A percentile compares a stretch with the other conserved stretches of the same genome.
Evolutionary conservation across 2,888 invertebrate genomes (phyloP).

Genomic region (Frankliniella fusca): DNA sequence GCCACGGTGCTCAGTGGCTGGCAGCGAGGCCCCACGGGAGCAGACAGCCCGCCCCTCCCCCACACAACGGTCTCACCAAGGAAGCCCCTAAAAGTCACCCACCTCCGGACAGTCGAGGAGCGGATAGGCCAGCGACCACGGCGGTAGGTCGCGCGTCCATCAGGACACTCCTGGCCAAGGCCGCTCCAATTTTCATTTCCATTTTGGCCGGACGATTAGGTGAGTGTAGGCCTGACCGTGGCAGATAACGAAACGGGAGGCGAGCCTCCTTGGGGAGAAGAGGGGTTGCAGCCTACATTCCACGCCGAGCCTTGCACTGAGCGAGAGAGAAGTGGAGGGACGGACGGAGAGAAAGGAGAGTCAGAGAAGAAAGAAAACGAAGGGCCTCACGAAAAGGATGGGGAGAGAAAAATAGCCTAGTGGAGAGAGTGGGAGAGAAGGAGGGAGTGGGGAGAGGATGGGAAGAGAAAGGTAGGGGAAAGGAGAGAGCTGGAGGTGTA

Average conservation of each 20-base stretch:
- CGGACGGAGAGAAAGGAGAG: neutral
- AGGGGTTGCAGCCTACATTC: neutral
- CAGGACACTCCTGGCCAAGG: no score
- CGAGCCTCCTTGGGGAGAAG: neutral
- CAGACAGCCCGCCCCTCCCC: no score
- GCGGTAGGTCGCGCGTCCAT: no score
- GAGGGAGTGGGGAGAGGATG: neutral
- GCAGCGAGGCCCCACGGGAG: no score
- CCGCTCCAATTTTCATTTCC: no score
- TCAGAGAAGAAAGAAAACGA: neutral
- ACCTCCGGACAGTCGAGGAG: no score
- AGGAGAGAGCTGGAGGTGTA: neutral
- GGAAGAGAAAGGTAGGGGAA: neutral
- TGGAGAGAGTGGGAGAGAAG: neutral
- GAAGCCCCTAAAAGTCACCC: no score
- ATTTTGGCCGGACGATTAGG: no score
- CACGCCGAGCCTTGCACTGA: slow-evolving; percentile 12
- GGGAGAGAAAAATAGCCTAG: neutral
- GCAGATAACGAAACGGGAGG: neutral
- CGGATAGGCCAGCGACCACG: no score
- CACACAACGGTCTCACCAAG: no score
- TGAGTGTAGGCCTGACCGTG: no score
- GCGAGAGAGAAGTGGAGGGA: neutral
- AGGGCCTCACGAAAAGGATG: neutral
- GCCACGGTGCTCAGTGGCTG: no score